Conservation (phyloP, 2,797 vertebrate species). For the Premnoplex brunnescens region DNA sequence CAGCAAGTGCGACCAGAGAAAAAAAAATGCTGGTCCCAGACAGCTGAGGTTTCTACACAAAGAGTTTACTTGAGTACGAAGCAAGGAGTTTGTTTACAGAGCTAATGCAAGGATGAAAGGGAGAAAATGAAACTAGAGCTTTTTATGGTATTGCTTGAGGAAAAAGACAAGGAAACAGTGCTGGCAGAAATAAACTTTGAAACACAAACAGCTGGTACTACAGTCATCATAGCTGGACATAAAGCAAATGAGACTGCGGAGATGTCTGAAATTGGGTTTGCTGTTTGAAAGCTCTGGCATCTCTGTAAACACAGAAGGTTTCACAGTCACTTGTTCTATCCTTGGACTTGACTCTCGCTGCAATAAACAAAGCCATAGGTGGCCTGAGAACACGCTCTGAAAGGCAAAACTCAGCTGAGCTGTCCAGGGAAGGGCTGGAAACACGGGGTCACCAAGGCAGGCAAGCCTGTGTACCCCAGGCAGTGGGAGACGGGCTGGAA, state of each 20-base stretch:
- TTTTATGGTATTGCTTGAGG: conserved; percentile 3
- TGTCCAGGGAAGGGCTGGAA: background rate
- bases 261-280: background rate
- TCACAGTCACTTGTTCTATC: background rate
- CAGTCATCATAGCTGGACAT: background rate
- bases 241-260: background rate
- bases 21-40: conserved; percentile 22
- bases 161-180: background rate
- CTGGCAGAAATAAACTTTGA: background rate
- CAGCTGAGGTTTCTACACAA: conserved; percentile 3
- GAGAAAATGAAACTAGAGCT: conserved; percentile 30
- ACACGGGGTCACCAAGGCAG: background rate
- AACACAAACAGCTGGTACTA: background rate
- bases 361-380: background rate
- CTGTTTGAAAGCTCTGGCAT: background rate
- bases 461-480: background rate
- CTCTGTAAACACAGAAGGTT: background rate
- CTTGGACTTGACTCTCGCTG: background rate
- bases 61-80: background rate
- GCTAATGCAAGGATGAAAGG: conserved; percentile 42
- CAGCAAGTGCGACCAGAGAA: background rate
- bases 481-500: background rate
- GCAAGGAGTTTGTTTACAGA: conserved; percentile 24
- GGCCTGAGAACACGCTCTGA: background rate
- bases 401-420: background rate